phyloP scores from a whole-genome alignment of 2,888 invertebrate species.

The Andricus quercusramuli region DNA sequence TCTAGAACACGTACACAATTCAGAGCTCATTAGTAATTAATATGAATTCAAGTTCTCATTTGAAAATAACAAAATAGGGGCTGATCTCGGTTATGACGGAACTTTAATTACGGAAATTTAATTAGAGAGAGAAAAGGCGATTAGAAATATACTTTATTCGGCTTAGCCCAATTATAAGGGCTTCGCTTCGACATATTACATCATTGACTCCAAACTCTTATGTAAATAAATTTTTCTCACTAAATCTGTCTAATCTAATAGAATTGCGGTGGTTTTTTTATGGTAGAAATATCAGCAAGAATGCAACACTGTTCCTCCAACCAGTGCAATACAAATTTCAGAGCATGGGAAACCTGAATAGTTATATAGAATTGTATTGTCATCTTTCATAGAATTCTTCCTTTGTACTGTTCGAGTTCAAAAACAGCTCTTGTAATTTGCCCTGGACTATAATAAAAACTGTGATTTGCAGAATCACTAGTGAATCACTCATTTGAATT shows the following conservation, averaged over 20 bases:
- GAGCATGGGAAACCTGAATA: slow-evolving; percentile 9
- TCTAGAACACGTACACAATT: not conserved
- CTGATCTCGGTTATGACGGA: too few relatives aligned
- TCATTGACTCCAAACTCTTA: slow-evolving; percentile 14
- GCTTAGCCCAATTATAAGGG: slow-evolving; percentile 14
- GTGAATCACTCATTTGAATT: not conserved
- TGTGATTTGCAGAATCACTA: not conserved
- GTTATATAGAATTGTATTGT: slow-evolving; percentile 15
- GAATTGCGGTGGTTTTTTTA: slow-evolving; percentile 8
- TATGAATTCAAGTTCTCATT: too few relatives aligned
- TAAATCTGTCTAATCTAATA: slow-evolving; percentile 3
- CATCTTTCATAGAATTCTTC: slow-evolving; percentile 24
- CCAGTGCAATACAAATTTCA: not conserved
- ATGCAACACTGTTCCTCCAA: not conserved
- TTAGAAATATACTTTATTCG: slow-evolving; percentile 2
- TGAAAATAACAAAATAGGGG: too few relatives aligned
- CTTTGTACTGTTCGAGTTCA: not conserved
- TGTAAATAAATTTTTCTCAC: slow-evolving; percentile 11
- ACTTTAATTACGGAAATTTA: too few relatives aligned
- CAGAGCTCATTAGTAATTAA: too few relatives aligned
- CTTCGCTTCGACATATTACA: slow-evolving; percentile 9
- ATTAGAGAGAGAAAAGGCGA: not conserved
- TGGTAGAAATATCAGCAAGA: slow-evolving; percentile 8
- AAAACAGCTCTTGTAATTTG: not conserved
- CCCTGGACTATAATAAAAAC: not conserved